Evolutionary conservation across 2,888 invertebrate genomes (phyloP), one percentile per base, ranked within the genome.

Genomic region (Lochmaea capreae): DNA sequence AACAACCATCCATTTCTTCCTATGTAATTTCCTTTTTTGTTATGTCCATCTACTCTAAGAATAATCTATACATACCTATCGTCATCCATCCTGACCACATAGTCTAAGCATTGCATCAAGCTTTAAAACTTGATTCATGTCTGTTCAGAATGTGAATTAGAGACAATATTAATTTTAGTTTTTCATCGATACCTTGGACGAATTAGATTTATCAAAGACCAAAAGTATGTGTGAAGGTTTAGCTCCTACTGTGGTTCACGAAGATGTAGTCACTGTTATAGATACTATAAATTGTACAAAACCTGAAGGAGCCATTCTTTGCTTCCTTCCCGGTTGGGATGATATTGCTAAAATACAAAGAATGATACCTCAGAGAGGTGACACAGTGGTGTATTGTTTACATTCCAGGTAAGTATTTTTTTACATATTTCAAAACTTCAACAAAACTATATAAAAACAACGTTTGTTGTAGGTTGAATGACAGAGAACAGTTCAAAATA

Each of bases 241-340:
- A 0, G 86, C 83, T 65, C 90, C 90, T 0, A 81, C 81, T 18
- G 81, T 91, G 1, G 85, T 90, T 76, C 88, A 88, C 77, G 87
- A 89, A 71, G 90, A 91, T 86, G 87, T 89, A 16, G 86, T 72
- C 14, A 65, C 75, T 57, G 65, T 89, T 6, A 89, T 94, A 79
- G 85, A 87, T 77, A 89, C 90, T 76, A 90, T 94, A n/a, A 89
- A 91, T 66, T 84, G 82, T 11, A 88, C 83, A 0, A 90, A 91
- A 80, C 87, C 89, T 0, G 90, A 90, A 62, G 94, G 94, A 0
- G 93, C 92, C 0, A 93, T 94, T 79, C 87, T 94, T 65, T 92
- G 92, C 58, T 94, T 94, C 79, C 88, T 94, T 9, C 94, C 94
- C 16, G 94, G 94, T 14, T 94, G 94, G 94, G 87, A 89, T 3